phyloP scores from a whole-genome alignment of 2,113 vertebrate genomes.

The Alosa alosa region DNA sequence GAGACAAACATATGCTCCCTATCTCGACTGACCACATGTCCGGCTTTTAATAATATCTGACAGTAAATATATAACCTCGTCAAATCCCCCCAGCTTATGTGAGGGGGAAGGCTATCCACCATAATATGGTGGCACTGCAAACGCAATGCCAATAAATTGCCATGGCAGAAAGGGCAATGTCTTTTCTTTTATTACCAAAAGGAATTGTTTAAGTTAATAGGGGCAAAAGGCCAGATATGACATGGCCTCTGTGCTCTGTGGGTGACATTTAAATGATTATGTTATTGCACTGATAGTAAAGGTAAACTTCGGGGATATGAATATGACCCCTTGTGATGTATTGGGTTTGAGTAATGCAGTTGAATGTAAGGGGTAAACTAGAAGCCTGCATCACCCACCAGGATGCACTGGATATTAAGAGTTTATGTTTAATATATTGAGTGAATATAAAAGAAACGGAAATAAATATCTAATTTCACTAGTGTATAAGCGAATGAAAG shows the following conservation, averaged over 20 bases:
- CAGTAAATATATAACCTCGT: slow-evolving; percentile 69
- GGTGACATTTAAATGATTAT: slow-evolving; percentile 11
- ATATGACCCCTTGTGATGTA: background rate
- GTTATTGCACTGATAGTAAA: background rate
- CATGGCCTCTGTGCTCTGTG: background rate
- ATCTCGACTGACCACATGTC: slow-evolving; percentile 59
- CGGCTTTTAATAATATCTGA: slow-evolving; percentile 63
- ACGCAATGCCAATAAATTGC: slow-evolving; percentile 73
- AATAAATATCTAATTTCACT: background rate
- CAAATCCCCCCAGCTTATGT: slow-evolving; percentile 60
- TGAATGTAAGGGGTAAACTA: background rate
- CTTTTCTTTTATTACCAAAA: slow-evolving; percentile 45
- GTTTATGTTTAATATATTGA: background rate
- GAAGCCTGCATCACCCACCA: background rate
- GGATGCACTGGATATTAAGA: background rate
- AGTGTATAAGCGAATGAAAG: background rate
- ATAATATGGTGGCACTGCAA: slow-evolving; percentile 65
- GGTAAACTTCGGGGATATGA: background rate
- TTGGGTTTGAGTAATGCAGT: background rate
- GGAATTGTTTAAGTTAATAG: slow-evolving; percentile 52
- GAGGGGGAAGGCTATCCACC: slow-evolving; percentile 55
- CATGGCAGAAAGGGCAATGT: slow-evolving; percentile 53
- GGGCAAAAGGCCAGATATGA: slow-evolving; percentile 1
- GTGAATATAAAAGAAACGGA: background rate
- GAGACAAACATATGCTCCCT: slow-evolving; percentile 52